Conservation (phyloP, 2,113 vertebrate genomes). For the Thunnus thynnus region DNA sequence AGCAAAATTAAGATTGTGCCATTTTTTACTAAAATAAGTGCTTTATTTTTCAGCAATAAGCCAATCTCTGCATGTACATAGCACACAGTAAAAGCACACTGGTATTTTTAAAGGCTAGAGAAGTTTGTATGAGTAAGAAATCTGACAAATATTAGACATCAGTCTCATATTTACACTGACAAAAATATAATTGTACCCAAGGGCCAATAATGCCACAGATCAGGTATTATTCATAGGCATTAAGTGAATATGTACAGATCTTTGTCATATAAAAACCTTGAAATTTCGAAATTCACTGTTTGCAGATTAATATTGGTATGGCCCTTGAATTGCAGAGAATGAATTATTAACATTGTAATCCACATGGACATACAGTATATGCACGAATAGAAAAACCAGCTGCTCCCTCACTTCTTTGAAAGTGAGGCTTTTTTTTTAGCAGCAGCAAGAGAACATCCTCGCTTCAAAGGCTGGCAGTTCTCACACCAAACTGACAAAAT, state of each 20-base stretch:
- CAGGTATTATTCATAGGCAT: not conserved
- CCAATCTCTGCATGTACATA: not conserved
- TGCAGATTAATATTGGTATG: constrained; percentile 17
- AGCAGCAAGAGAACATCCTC: not conserved
- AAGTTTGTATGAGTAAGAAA: not conserved
- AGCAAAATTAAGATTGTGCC: not conserved
- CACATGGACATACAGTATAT: not conserved
- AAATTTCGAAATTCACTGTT: not conserved
- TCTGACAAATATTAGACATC: not conserved
- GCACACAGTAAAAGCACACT: not conserved
- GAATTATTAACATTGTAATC: constrained; percentile 18
- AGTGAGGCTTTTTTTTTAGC: not conserved
- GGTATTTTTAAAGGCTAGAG: not conserved
- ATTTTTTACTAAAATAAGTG: constrained; percentile 5
- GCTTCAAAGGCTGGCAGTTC: constrained; percentile 20
- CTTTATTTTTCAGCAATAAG: constrained; percentile 7
- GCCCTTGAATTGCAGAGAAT: not conserved
- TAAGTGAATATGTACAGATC: not conserved
- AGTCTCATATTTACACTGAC: not conserved
- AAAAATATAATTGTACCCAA: not conserved
- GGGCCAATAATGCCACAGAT: not conserved
- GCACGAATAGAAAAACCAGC: not conserved
- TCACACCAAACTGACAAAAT: constrained; percentile 16
- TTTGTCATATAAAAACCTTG: constrained; percentile 10
- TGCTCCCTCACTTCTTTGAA: constrained; percentile 24